phyloP scores from a whole-genome alignment of 1,140 invertebrate genomes.

The Drosophila tristis region DNA sequence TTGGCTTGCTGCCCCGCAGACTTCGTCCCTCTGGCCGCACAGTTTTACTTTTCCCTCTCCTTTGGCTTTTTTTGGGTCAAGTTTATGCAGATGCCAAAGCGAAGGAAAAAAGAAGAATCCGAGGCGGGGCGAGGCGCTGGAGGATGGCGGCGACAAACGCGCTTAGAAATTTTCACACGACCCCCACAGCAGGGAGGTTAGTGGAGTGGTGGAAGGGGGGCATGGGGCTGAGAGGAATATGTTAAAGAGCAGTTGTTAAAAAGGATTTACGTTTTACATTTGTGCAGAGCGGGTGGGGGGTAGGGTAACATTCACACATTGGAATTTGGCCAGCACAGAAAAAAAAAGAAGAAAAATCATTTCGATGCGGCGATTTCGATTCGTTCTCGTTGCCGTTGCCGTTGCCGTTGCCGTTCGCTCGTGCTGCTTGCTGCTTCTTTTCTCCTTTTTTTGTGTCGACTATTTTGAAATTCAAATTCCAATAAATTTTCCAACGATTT shows the following conservation, averaged over 20 bases:
- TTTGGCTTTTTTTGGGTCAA: constrained; percentile 66
- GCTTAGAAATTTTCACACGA: constrained; percentile 78
- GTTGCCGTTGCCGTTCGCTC: neutral
- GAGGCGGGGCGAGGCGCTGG: constrained; percentile 34
- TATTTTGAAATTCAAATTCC: constrained; percentile 82
- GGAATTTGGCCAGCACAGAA: constrained; percentile 59
- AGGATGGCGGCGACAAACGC: constrained; percentile 69
- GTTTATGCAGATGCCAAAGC: constrained; percentile 76
- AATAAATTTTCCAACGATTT: constrained; percentile 82
- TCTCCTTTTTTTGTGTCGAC: constrained; percentile 3
- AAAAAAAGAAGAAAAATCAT: constrained; percentile 25
- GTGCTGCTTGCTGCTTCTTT: neutral
- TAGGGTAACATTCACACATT: constrained; percentile 59
- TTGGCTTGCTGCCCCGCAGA: constrained; percentile 23
- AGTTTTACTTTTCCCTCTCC: constrained; percentile 2
- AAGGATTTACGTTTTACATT: constrained; percentile 81
- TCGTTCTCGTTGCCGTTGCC: constrained; percentile 9
- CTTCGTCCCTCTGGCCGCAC: too few relatives aligned
- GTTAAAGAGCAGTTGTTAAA: constrained; percentile 83
- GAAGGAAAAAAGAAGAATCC: constrained; percentile 18
- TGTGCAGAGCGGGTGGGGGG: constrained; percentile 4
- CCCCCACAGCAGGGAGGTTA: constrained; percentile 3
- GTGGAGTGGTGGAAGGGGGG: neutral
- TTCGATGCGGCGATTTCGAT: constrained; percentile 66
- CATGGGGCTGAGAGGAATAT: constrained; percentile 44